Conservation (phyloP, 2,113 vertebrate genomes). For the Promerops cafer region DNA sequence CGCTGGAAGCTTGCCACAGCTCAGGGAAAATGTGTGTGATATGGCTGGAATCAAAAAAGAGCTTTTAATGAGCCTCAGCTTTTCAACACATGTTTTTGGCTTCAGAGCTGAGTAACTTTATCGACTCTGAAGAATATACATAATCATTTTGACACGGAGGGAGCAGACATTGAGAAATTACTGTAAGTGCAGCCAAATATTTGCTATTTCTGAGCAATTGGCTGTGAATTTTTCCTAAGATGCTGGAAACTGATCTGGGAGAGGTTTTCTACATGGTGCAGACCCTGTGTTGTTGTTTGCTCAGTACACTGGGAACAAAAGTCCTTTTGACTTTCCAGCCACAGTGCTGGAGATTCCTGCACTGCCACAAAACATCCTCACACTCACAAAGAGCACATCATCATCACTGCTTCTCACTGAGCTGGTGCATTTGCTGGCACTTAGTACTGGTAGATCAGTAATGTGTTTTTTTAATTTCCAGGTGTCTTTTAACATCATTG, state of each 20-base stretch:
- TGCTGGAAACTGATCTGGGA: background rate
- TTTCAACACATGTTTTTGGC: constrained; percentile 33
- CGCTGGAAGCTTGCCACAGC: background rate
- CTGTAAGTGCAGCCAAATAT: background rate
- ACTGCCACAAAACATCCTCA: background rate
- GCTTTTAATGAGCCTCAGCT: background rate
- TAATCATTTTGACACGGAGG: background rate
- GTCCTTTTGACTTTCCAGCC: background rate
- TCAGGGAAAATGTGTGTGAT: constrained; percentile 8
- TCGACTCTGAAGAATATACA: background rate
- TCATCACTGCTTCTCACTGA: background rate
- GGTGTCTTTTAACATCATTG: background rate
- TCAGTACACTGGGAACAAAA: background rate
- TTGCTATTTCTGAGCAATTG: background rate
- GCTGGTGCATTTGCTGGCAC: background rate
- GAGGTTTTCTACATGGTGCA: background rate
- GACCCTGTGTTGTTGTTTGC: background rate
- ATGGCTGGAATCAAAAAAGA: constrained; percentile 3
- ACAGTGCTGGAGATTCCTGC: background rate
- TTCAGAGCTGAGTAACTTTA: background rate
- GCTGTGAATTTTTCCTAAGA: background rate
- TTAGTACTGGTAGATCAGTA: background rate
- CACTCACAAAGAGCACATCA: background rate
- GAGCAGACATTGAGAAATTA: background rate
- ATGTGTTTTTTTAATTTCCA: background rate